phyloP scores from a whole-genome alignment of 2,113 vertebrate genomes.

The Notarius quadriscutis region DNA sequence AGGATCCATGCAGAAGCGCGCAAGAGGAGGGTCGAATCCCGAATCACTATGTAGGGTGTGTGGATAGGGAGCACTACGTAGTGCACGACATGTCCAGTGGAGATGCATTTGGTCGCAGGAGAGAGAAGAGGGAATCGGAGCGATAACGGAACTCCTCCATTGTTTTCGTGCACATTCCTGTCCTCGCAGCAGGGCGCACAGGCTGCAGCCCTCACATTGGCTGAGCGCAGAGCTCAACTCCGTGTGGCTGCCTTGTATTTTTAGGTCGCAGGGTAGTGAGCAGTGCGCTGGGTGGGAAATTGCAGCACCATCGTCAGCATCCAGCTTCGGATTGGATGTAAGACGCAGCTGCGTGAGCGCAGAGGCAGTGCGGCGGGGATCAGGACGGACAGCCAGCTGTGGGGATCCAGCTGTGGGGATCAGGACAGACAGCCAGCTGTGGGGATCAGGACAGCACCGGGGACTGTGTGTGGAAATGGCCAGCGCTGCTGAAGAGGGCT shows the following conservation, averaged over 20 bases:
- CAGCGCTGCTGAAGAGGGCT: slow-evolving; percentile 70
- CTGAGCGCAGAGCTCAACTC: slow-evolving; percentile 20
- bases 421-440: not conserved
- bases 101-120: not conserved
- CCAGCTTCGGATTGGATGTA: not conserved
- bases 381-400: too few species aligned
- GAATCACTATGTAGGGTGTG: not conserved
- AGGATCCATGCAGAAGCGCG: not conserved
- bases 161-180: slow-evolving; percentile 48
- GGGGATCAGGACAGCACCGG: not conserved
- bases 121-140: not conserved
- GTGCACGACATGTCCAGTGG: not conserved
- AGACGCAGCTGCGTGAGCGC: not conserved
- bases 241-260: not conserved
- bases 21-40: not conserved
- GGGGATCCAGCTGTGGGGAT: not conserved
- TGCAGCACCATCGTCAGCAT: not conserved
- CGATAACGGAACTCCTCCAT: slow-evolving; percentile 47
- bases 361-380: not conserved
- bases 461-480: slow-evolving; percentile 73
- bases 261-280: not conserved
- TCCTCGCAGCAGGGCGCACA: slow-evolving; percentile 17
- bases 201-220: slow-evolving; percentile 26
- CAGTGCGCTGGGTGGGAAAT: not conserved
- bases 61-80: not conserved